Conservation (phyloP, 2,797 vertebrate species). For the Pteronotus mesoamericanus region DNA sequence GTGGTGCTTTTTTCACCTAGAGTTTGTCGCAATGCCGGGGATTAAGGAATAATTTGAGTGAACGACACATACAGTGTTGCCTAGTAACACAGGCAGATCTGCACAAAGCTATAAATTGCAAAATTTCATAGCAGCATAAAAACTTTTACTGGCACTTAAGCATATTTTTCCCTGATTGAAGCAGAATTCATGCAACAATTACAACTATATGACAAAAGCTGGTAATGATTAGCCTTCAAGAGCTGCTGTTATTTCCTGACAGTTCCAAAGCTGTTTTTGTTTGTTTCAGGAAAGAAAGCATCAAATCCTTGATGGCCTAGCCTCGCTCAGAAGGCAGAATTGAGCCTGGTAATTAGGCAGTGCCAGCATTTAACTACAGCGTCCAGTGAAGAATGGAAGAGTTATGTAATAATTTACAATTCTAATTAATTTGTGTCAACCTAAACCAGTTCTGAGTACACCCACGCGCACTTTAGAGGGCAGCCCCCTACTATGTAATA, state of each 20-base stretch:
- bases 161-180: slow-evolving; percentile 78
- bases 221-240: slow-evolving; percentile 77
- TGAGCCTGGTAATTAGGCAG: slow-evolving; percentile 52
- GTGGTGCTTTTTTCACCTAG: background rate
- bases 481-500: background rate
- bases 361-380: slow-evolving; percentile 44
- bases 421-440: slow-evolving; percentile 64
- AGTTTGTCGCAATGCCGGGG: background rate
- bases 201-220: slow-evolving; percentile 71
- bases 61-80: slow-evolving; percentile 63
- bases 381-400: slow-evolving; percentile 41
- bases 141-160: slow-evolving; percentile 79
- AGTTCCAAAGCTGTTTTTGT: slow-evolving; percentile 73
- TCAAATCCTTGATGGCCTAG: slow-evolving; percentile 59
- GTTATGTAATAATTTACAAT: slow-evolving; percentile 55
- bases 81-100: slow-evolving; percentile 70
- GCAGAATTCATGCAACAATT: slow-evolving; percentile 80
- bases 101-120: slow-evolving; percentile 75
- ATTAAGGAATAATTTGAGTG: slow-evolving; percentile 69
- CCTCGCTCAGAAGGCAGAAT: slow-evolving; percentile 58
- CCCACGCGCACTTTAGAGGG: slow-evolving; percentile 4
- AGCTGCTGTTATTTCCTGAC: slow-evolving; percentile 73
- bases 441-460: slow-evolving; percentile 53
- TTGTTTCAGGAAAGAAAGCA: slow-evolving; percentile 75
- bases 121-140: slow-evolving; percentile 76